Evolutionary conservation across 1,140 invertebrate genomes (phyloP), one percentile per base, ranked within the genome.

Genomic region (Drosophila azteca): DNA sequence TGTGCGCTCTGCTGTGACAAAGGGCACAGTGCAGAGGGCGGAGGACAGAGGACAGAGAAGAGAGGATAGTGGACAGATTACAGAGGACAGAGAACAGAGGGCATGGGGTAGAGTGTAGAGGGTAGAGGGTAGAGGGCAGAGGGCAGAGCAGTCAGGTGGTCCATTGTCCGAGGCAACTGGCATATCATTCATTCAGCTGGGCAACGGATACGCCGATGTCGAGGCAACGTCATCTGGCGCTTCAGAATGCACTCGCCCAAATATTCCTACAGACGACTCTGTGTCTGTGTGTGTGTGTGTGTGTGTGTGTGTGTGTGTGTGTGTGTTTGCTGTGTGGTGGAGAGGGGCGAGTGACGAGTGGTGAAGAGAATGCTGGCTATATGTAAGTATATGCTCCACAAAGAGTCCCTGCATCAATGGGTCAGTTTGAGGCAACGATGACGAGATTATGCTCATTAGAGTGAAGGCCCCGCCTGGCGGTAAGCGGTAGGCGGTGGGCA

Each of bases 341-440:
- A 51, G 68, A n/a, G n/a, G n/a, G n/a, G n/a, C n/a, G n/a, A n/a
- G n/a, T n/a, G n/a, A n/a, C n/a, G n/a, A 58, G 68, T 64, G 68
- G 43, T 48, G 66, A 49, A 11, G 9, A 8, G 29, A 2, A 31
- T 31, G 31, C 2, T 11, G 31, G 31, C 31, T 39, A 39, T 39
- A 39, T 39, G 35, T 39, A 39, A 39, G 35, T 39, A 39, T 35
- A 35, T 39, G 35, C 35, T 13, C 35, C 65, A 69, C 67, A 69
- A 69, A 69, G 67, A 69, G 67, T 31, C 67, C 68, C 64, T 69
- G 67, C 67, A 69, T 69, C 67, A 69, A 69, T 69, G 67, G 67
- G 24, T 66, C 52, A 58, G 67, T 69, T 69, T 69, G 67, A 69
- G 69, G 67, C 51, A 65, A 69, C 52, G 65, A 58, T 69, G 67